These are phyloP conservation scores for Nomada hirtipes DNA, from an alignment of 2,888 invertebrate genomes.

Conservation along the genomic window DNA sequence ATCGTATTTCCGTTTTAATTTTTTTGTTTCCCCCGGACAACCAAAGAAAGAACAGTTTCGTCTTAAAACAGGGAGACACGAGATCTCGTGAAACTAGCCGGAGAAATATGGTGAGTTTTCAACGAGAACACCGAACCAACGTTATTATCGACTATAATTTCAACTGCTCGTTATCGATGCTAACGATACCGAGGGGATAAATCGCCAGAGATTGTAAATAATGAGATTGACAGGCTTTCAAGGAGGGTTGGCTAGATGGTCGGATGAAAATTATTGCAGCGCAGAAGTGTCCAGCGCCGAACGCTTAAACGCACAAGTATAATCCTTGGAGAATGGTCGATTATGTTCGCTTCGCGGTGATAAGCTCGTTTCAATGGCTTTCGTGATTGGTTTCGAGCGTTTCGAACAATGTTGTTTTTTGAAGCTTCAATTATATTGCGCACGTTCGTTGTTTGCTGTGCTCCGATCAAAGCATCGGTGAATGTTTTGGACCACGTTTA, in stretches of 20 bases:
- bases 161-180: constrained; percentile 58
- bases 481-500: constrained; percentile 1
- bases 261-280: background rate
- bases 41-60: too few species aligned
- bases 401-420: constrained; percentile 12
- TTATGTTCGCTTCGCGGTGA: constrained; percentile 2
- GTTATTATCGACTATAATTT: constrained; percentile 59
- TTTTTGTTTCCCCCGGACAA: background rate
- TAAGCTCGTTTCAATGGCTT: background rate
- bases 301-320: background rate
- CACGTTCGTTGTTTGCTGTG: background rate
- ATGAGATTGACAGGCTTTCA: constrained; percentile 36
- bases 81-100: too few species aligned
- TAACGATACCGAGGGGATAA: constrained; percentile 57
- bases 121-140: constrained; percentile 30
- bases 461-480: constrained; percentile 7
- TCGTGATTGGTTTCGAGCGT: background rate
- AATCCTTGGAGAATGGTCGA: background rate
- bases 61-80: too few species aligned
- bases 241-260: background rate
- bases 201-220: constrained; percentile 54
- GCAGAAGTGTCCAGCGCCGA: background rate
- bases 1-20: background rate
- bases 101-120: too few species aligned
- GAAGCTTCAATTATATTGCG: too few species aligned